Conservation (phyloP, 2,797 vertebrate genomes). For the Characodon lateralis region DNA sequence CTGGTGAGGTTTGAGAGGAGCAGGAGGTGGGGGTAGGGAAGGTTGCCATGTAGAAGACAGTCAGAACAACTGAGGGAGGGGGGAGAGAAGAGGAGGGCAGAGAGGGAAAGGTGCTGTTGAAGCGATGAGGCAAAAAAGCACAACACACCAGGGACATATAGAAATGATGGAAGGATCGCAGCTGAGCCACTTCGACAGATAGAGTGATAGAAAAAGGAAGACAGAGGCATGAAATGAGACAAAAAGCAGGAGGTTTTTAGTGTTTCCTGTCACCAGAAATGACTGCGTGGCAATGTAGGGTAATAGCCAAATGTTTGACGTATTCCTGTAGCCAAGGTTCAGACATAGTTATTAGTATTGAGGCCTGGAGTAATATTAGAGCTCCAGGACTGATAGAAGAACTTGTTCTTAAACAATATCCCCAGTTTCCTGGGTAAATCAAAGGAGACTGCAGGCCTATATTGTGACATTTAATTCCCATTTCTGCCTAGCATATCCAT, state of each 20-base stretch:
- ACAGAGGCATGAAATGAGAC: conserved; percentile 26
- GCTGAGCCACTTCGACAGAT: conserved; percentile 59
- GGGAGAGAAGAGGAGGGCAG: neutral
- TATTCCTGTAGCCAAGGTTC: conserved; percentile 10
- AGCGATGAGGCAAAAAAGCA: conserved; percentile 72
- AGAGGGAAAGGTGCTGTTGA: conserved; percentile 29
- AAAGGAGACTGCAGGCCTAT: conserved; percentile 6
- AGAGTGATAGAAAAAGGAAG: conserved; percentile 22
- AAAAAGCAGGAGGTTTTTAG: conserved; percentile 42
- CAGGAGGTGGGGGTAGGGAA: neutral
- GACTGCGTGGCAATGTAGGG: conserved; percentile 32
- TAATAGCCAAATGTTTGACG: conserved; percentile 30
- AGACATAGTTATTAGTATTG: conserved; percentile 29
- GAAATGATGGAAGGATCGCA: conserved; percentile 70
- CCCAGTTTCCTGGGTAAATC: conserved; percentile 9
- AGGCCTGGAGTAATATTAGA: conserved; percentile 12
- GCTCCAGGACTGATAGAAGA: conserved; percentile 4
- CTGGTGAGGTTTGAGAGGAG: conserved; percentile 12
- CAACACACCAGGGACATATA: conserved; percentile 68
- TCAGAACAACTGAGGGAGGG: conserved; percentile 16
- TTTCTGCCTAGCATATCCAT: neutral
- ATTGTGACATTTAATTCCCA: conserved; percentile 6
- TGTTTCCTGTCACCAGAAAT: conserved; percentile 44
- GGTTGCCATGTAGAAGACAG: conserved; percentile 34
- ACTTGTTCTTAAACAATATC: conserved; percentile 19